Percentiles rank a stretch among this genome's conserved stretches.
phyloP scores from a whole-genome alignment of 2,797 vertebrate species.

The Limosa lapponica region DNA sequence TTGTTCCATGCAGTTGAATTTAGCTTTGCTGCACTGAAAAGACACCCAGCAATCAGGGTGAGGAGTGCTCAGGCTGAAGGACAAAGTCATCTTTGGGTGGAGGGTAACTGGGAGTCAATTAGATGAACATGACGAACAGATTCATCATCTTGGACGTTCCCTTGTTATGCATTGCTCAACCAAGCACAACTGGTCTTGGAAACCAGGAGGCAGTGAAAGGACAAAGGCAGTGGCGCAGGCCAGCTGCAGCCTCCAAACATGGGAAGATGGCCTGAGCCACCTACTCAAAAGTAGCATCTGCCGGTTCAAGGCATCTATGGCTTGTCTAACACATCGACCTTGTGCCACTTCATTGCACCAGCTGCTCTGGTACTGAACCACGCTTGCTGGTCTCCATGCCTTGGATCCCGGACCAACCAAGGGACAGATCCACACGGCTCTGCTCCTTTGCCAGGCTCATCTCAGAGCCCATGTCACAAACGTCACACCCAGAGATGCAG shows the following conservation, averaged over 20 bases:
- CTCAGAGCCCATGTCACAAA: background rate
- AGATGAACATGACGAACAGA: background rate
- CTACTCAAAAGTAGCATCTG: background rate
- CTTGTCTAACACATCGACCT: background rate
- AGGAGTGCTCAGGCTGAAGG: background rate
- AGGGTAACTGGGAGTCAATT: background rate
- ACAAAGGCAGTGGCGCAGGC: background rate
- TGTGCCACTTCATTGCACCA: background rate
- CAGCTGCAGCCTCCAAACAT: background rate
- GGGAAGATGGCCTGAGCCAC: background rate
- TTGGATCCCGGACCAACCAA: background rate
- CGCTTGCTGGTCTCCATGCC: background rate
- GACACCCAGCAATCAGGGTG: background rate
- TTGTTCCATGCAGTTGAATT: background rate
- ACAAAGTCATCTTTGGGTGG: background rate
- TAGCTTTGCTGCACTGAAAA: background rate
- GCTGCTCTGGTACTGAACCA: background rate
- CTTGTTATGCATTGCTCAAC: background rate
- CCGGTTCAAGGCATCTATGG: background rate
- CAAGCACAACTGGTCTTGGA: background rate
- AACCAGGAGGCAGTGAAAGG: background rate
- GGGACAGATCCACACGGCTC: background rate
- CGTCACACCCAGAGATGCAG: background rate
- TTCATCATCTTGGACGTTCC: background rate
- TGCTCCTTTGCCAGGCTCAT: background rate